Evolutionary conservation across 2,888 invertebrate species (phyloP), one percentile per base, ranked within the genome.

Genomic region (Pseudanteris insignis): DNA sequence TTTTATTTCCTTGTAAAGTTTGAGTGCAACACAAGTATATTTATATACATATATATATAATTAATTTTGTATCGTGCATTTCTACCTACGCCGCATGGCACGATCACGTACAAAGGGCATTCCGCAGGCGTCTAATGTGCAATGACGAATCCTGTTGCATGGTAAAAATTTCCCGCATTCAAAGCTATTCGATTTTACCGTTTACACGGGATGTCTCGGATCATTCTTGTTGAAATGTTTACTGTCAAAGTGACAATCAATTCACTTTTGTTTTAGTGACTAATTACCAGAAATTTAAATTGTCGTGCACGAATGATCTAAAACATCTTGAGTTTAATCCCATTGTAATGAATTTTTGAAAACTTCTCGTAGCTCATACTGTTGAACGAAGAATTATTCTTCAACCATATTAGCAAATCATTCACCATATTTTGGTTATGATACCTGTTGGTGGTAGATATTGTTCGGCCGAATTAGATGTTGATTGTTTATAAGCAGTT

Each of bases 1-100:
- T 69, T 72, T 68, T 66, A 59, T 71, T 70, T 74, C 72, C 74
- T 72, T 69, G 72, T 73, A 72, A 70, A 69, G 67, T 72, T 75
- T 74, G 68, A 71, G 71, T 74, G 66, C 69, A 63, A 63, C 70
- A 72, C 70, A 71, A 71, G 71, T 71, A 67, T 57, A 34, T 55
- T 32, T 40, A 15, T 10, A 15, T 36, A 46, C 3, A 18, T 4
- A 18, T 4, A 4, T 40, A 33, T 33, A 32, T 38, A 26, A 47
- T 47, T 57, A 32, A 69, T 65, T 62, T 64, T 66, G 61, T 63
- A 63, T 60, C 62, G 65, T 65, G 62, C 63, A 65, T 64, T 57
- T 59, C 61, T 61, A 62, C 57, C 57, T 54, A 47, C 53, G 30
- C 48, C 54, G 44, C 50, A 34, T 32, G 43, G 38, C 58, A 41